Evolutionary conservation across 1,140 invertebrate genomes (phyloP).

Genomic region (Magallana angulata): DNA sequence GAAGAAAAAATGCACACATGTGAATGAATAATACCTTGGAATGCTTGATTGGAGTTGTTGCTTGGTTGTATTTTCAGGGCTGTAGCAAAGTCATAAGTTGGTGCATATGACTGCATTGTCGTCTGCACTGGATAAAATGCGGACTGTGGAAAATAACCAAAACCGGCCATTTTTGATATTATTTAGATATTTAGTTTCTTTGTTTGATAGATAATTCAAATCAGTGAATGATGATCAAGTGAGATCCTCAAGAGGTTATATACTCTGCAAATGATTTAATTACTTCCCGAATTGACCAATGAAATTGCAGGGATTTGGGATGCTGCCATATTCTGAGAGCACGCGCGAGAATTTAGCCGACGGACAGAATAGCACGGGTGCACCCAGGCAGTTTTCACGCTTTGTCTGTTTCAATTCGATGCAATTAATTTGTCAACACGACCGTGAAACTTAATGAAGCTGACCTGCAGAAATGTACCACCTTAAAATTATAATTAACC

Average conservation of each 20-base stretch:
- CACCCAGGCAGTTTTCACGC: background rate
- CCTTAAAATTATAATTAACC: background rate
- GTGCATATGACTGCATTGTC: background rate
- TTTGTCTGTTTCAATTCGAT: background rate
- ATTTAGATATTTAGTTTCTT: background rate
- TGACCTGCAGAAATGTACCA: background rate
- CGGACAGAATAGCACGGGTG: background rate
- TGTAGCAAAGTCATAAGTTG: constrained; percentile 1
- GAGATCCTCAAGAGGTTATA: background rate
- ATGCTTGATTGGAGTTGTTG: background rate
- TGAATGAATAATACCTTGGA: background rate
- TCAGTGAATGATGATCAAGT: constrained; percentile 10
- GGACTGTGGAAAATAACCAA: background rate
- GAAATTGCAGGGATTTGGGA: background rate
- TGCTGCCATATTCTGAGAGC: background rate
- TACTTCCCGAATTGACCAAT: background rate
- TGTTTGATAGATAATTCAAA: background rate
- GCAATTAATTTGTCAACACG: constrained; percentile 31
- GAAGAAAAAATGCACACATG: too few species aligned
- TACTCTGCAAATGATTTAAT: background rate
- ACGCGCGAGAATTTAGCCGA: background rate
- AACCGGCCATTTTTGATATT: background rate
- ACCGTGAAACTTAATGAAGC: constrained; percentile 8
- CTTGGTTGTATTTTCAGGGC: background rate
- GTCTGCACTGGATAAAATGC: background rate